Evolutionary conservation across 2,113 vertebrate species (phyloP).

Genomic region (Aythya baeri): DNA sequence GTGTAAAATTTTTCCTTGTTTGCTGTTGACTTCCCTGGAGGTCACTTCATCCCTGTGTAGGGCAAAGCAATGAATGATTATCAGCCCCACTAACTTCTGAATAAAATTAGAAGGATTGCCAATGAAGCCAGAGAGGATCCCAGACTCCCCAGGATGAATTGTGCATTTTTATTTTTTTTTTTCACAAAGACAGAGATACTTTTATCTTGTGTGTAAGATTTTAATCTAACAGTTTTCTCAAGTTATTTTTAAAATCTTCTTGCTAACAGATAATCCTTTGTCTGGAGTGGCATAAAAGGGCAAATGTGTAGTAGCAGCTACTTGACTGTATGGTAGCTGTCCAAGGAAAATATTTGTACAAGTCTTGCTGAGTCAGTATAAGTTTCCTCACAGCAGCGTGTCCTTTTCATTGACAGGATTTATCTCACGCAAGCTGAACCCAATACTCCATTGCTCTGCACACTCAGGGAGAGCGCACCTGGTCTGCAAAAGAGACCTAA

Average conservation of each 20-base stretch:
- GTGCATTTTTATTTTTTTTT: background rate
- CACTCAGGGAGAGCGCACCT: background rate
- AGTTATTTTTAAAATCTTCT: slow-evolving; percentile 13
- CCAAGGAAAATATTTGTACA: slow-evolving; percentile 62
- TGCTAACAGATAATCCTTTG: slow-evolving; percentile 33
- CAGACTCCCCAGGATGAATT: background rate
- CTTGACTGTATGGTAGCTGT: slow-evolving; percentile 3
- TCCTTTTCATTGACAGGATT: slow-evolving; percentile 17
- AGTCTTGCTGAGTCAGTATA: slow-evolving; percentile 47
- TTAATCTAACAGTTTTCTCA: background rate
- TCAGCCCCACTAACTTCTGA: background rate
- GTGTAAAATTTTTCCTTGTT: background rate
- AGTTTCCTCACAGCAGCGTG: slow-evolving; percentile 11
- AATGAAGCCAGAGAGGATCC: background rate
- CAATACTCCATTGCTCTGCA: background rate
- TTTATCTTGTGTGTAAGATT: background rate
- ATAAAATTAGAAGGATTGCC: background rate
- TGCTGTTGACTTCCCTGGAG: background rate
- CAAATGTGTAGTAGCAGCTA: slow-evolving; percentile 41
- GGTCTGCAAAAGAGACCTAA: background rate
- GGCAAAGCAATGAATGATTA: background rate
- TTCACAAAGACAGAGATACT: background rate
- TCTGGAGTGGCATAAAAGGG: slow-evolving; percentile 3
- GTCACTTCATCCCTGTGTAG: background rate
- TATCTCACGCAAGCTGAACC: slow-evolving; percentile 1